A percentile compares a stretch with the other conserved stretches of the same genome.
These are phyloP conservation scores for Porphyrio hochstetteri DNA, from an alignment of 2,113 vertebrate genomes.

Conservation along the genomic window DNA sequence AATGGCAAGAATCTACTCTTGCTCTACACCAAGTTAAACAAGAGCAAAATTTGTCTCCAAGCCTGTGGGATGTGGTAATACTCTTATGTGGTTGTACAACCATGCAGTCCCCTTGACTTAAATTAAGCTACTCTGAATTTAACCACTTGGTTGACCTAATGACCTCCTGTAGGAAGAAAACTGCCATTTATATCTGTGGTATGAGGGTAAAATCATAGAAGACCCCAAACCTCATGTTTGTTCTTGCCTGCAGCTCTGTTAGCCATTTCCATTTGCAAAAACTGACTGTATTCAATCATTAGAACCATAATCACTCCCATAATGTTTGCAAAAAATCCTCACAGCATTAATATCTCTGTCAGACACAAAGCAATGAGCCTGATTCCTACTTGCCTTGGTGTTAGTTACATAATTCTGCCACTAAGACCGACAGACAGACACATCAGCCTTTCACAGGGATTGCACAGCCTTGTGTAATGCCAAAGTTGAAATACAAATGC, in stretches of 20 bases:
- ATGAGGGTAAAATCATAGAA: background rate
- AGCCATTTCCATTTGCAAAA: background rate
- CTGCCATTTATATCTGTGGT: background rate
- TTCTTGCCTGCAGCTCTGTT: background rate
- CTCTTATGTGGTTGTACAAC: background rate
- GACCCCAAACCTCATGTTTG: background rate
- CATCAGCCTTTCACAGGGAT: background rate
- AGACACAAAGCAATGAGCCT: background rate
- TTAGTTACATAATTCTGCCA: background rate
- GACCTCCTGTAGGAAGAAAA: background rate
- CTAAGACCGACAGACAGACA: background rate
- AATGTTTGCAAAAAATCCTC: background rate
- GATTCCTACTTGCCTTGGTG: background rate
- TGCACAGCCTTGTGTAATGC: background rate
- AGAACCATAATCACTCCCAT: background rate
- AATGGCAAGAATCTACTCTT: background rate
- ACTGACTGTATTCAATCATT: background rate
- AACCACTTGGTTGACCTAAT: background rate
- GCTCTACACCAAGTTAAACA: background rate
- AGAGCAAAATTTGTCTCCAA: background rate
- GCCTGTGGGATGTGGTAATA: background rate
- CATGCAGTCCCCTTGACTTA: background rate
- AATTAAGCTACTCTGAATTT: background rate
- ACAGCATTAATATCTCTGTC: background rate
- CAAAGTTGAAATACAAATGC: background rate